Conservation (phyloP, 2,797 vertebrate species). For the Brachyrhaphis roseni region DNA sequence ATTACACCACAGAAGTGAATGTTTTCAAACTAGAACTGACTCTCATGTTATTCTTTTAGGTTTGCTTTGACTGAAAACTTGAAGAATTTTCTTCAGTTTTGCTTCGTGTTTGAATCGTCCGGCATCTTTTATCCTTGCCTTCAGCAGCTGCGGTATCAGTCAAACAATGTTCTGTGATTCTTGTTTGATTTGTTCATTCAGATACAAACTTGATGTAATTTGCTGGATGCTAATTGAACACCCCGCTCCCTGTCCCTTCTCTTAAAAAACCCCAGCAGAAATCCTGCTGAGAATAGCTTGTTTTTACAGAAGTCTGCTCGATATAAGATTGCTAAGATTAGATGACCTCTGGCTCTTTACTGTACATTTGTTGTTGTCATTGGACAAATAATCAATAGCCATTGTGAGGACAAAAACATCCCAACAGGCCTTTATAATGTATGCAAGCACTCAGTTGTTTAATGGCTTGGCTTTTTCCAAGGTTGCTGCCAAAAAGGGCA, state of each 20-base stretch:
- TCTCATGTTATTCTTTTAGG: constrained; percentile 54
- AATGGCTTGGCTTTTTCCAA: constrained; percentile 55
- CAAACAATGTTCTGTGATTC: not conserved
- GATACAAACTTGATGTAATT: not conserved
- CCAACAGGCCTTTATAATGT: constrained; percentile 62
- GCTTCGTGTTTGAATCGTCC: constrained; percentile 29
- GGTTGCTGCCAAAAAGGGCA: constrained; percentile 61
- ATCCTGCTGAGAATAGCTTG: not conserved
- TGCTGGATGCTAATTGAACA: constrained; percentile 31
- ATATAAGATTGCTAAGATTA: constrained; percentile 22
- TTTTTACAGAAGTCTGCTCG: constrained; percentile 12
- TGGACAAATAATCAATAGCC: constrained; percentile 68
- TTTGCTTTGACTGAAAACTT: constrained; percentile 41
- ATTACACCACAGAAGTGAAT: constrained; percentile 57
- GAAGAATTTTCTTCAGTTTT: constrained; percentile 27
- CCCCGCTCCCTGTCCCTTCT: not conserved
- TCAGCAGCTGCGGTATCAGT: constrained; percentile 14
- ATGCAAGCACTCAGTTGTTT: constrained; percentile 60
- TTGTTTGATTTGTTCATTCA: not conserved
- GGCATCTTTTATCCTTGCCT: constrained; percentile 19
- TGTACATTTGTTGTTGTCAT: constrained; percentile 48
- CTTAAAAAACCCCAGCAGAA: not conserved
- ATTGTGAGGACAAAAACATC: constrained; percentile 60
- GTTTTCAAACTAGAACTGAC: constrained; percentile 48
- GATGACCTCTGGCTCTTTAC: constrained; percentile 48